These are phyloP conservation scores for Ammodytes dubius DNA, from an alignment of 2,113 vertebrate species.

Conservation along the genomic window DNA sequence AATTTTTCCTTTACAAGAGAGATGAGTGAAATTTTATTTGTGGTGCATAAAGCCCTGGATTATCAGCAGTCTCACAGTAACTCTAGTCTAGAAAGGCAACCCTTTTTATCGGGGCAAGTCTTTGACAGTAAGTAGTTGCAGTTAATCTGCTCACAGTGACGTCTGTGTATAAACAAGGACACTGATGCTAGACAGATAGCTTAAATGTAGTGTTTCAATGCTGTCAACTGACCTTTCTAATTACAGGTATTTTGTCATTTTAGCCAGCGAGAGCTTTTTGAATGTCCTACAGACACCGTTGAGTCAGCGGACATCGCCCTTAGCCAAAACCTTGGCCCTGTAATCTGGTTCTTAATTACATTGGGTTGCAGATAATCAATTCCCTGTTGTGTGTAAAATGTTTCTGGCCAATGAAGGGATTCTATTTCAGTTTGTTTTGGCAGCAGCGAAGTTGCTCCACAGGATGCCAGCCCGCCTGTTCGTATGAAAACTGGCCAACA, in stretches of 20 bases:
- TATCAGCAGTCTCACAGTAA: not conserved
- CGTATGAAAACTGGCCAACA: conserved; percentile 16
- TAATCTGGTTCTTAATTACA: conserved; percentile 2
- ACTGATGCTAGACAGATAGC: not conserved
- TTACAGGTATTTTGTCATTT: not conserved
- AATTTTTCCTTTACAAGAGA: not conserved
- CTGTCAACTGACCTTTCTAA: not conserved
- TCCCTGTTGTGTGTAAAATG: conserved; percentile 18
- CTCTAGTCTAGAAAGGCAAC: not conserved
- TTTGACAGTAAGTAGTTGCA: not conserved
- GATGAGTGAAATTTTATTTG: not conserved
- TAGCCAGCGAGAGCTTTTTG: not conserved
- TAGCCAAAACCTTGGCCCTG: conserved; percentile 4
- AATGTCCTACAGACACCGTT: conserved; percentile 4
- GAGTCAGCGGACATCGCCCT: conserved; percentile 8
- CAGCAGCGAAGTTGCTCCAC: not conserved
- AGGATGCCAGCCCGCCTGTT: not conserved
- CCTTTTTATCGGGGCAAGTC: no score
- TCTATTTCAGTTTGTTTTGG: conserved; percentile 20
- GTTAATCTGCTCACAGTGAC: not conserved
- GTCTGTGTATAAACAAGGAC: not conserved
- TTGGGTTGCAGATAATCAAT: not conserved
- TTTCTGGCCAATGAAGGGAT: conserved; percentile 11
- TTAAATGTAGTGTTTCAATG: not conserved
- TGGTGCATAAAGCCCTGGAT: not conserved